A percentile compares a stretch with the other conserved stretches of the same genome.
These are phyloP conservation scores for Dermochelys coriacea DNA, from an alignment of 2,797 vertebrate genomes.

Conservation along the genomic window DNA sequence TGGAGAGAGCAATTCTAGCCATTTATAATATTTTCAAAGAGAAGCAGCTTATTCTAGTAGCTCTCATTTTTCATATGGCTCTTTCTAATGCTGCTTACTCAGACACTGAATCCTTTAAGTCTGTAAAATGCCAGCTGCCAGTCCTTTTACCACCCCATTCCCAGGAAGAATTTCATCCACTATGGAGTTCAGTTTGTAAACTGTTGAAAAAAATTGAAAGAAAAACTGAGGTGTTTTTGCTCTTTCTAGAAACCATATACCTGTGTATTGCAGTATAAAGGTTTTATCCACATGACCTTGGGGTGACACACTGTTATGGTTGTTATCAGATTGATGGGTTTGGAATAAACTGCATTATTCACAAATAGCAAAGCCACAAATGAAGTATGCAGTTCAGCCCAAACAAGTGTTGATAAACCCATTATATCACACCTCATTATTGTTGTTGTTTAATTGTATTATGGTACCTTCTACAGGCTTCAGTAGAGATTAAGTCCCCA, in stretches of 20 bases:
- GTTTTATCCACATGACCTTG: not conserved
- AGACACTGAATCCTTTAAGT: slow-evolving; percentile 30
- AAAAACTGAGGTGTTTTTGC: not conserved
- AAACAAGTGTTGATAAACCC: not conserved
- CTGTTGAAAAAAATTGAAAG: not conserved
- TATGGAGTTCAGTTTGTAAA: slow-evolving; percentile 25
- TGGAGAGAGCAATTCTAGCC: slow-evolving; percentile 43
- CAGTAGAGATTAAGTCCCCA: not conserved
- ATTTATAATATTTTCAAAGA: slow-evolving; percentile 19
- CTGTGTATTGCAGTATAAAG: not conserved
- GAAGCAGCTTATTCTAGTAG: slow-evolving; percentile 1
- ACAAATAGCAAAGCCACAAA: not conserved
- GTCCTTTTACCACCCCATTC: slow-evolving; percentile 2
- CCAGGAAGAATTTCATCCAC: slow-evolving; percentile 12
- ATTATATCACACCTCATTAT: not conserved
- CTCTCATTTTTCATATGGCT: slow-evolving; percentile 36
- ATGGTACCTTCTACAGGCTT: not conserved
- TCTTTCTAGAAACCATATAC: not conserved
- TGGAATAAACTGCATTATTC: not conserved
- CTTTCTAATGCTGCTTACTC: not conserved
- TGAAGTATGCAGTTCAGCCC: not conserved
- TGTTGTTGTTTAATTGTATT: not conserved
- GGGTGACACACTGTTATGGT: not conserved
- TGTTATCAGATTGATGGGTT: not conserved
- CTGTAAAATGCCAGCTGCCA: slow-evolving; percentile 53